These are phyloP conservation scores for Sebastes trivittatus DNA, from an alignment of 2,797 vertebrate genomes.

Conservation along the genomic window DNA sequence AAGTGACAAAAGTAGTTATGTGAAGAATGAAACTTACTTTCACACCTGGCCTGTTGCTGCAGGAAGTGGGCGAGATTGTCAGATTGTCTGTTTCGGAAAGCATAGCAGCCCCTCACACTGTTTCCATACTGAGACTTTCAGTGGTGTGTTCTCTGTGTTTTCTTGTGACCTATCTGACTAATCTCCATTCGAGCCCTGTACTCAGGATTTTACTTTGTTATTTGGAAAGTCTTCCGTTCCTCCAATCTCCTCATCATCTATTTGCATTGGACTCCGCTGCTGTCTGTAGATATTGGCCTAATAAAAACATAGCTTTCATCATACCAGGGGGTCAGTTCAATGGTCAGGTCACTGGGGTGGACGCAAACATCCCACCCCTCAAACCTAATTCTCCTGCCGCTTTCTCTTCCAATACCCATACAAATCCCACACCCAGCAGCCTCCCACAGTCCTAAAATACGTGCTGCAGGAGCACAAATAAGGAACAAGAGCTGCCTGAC, in stretches of 20 bases:
- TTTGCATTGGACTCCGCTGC: constrained; percentile 58
- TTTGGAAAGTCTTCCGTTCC: constrained; percentile 35
- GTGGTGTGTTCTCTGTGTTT: constrained; percentile 14
- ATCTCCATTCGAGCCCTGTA: constrained; percentile 26
- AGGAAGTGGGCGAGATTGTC: neutral
- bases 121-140: neutral
- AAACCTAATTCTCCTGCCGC: constrained; percentile 32
- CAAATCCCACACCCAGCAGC: constrained; percentile 44
- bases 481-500: constrained; percentile 45
- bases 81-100: neutral
- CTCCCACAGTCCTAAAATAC: constrained; percentile 35
- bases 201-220: constrained; percentile 49
- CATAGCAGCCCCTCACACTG: neutral
- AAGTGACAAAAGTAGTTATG: neutral
- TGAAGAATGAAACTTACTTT: neutral
- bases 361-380: constrained; percentile 58
- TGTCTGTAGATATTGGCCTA: constrained; percentile 55
- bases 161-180: constrained; percentile 24
- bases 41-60: neutral
- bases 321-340: constrained; percentile 51
- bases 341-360: constrained; percentile 54
- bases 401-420: constrained; percentile 38
- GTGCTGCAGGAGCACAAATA: constrained; percentile 28
- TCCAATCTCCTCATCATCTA: constrained; percentile 49
- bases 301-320: constrained; percentile 66